Percentiles rank a stretch among this genome's conserved stretches.
These are phyloP conservation scores for Hyperoplus immaculatus DNA, from an alignment of 2,797 vertebrate species.

Conservation along the genomic window DNA sequence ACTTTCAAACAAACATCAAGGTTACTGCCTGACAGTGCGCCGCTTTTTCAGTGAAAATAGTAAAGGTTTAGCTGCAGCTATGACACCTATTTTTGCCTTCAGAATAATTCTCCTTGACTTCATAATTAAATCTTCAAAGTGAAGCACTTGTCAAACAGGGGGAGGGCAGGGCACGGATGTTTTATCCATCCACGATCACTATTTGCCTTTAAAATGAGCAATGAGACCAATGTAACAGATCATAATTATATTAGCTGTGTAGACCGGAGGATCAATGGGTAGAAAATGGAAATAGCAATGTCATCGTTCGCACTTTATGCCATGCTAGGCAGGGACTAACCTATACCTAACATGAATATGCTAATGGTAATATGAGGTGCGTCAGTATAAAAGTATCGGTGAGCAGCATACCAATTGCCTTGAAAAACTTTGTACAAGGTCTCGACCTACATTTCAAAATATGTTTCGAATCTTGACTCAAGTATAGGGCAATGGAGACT, in stretches of 20 bases:
- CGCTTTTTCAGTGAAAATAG: background rate
- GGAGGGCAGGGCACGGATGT: background rate
- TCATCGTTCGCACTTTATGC: conserved; percentile 17
- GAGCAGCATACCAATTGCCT: conserved; percentile 30
- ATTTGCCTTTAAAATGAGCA: conserved; percentile 2
- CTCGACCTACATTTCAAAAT: conserved; percentile 42
- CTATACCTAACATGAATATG: conserved; percentile 23
- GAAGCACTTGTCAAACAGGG: conserved; percentile 6
- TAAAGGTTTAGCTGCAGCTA: background rate
- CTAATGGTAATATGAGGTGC: conserved; percentile 2
- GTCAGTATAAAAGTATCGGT: background rate
- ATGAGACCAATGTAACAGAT: conserved; percentile 8
- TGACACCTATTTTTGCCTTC: background rate
- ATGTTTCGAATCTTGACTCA: conserved; percentile 24
- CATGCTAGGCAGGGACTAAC: conserved; percentile 14
- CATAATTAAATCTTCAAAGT: conserved; percentile 16
- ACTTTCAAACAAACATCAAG: conserved; percentile 5
- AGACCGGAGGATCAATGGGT: background rate
- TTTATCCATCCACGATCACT: conserved; percentile 19
- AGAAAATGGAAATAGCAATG: conserved; percentile 11
- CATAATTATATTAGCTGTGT: background rate
- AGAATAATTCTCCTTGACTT: conserved; percentile 12
- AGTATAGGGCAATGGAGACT: conserved; percentile 8
- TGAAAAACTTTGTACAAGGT: conserved; percentile 17
- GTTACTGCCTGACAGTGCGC: background rate